These are phyloP conservation scores for Spea hammondii DNA, from an alignment of 2,797 vertebrate species.

Conservation along the genomic window DNA sequence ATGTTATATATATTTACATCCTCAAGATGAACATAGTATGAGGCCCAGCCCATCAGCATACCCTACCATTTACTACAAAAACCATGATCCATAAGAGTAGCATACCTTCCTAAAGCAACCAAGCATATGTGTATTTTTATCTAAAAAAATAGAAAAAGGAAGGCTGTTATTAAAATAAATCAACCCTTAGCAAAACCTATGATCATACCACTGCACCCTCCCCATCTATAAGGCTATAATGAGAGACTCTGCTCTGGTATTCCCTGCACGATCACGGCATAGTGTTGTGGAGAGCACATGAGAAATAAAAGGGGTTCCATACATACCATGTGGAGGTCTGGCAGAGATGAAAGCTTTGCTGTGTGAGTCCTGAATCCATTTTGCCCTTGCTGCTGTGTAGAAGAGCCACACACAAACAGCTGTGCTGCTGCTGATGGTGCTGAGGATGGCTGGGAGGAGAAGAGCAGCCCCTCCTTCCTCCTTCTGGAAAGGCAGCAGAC, in stretches of 20 bases:
- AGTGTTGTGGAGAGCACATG: neutral
- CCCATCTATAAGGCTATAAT: neutral
- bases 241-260: neutral
- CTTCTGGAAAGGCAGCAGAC: slow-evolving; percentile 55
- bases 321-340: slow-evolving; percentile 72
- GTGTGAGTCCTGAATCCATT: slow-evolving; percentile 69
- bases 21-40: no score
- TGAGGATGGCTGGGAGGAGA: slow-evolving; percentile 55
- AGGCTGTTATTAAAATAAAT: no score
- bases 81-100: no score
- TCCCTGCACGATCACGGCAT: neutral
- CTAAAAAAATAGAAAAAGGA: no score
- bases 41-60: no score
- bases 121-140: no score
- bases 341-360: slow-evolving; percentile 60
- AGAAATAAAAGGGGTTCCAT: neutral
- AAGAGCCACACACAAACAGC: slow-evolving; percentile 78
- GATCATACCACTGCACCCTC: neutral
- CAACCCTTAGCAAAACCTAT: neutral
- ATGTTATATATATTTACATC: no score
- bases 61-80: no score
- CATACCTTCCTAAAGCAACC: no score
- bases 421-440: slow-evolving; percentile 70
- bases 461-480: slow-evolving; percentile 72
- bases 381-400: slow-evolving; percentile 56